Conservation (phyloP, 2,888 invertebrate genomes). For the Serripes groenlandicus region DNA sequence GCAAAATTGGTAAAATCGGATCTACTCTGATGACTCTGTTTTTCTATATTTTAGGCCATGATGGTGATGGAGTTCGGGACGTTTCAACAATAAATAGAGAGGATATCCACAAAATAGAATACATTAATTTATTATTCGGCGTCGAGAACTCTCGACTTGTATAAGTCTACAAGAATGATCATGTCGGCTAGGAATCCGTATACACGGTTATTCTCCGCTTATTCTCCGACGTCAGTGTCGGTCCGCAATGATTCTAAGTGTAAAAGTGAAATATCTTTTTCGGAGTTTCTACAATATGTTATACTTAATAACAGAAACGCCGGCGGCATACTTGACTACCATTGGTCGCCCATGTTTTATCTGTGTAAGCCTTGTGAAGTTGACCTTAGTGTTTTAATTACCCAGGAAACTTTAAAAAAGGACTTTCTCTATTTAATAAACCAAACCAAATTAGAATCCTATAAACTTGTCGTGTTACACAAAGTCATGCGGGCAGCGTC, state of each 20-base stretch:
- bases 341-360: conserved; percentile 13
- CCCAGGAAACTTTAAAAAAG: conserved; percentile 6
- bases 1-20: conserved; percentile 16
- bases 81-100: not conserved
- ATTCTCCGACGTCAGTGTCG: conserved; percentile 4
- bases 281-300: conserved; percentile 13
- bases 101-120: conserved; percentile 2
- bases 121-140: not conserved
- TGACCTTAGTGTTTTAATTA: not conserved
- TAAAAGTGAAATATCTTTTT: conserved; percentile 1
- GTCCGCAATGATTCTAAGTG: not conserved
- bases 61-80: not conserved
- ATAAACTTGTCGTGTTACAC: not conserved
- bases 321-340: conserved; percentile 4
- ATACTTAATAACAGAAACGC: not conserved
- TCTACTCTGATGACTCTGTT: conserved; percentile 13
- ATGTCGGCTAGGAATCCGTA: conserved; percentile 7
- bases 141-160: not conserved
- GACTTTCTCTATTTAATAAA: not conserved
- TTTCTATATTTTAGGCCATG: conserved; percentile 8
- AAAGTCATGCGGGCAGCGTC: not conserved
- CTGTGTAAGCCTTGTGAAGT: conserved; percentile 15
- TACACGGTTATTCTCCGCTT: conserved; percentile 7
- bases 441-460: not conserved
- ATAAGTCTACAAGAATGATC: conserved; percentile 2